Percentiles rank a stretch among this genome's conserved stretches.
Evolutionary conservation across 2,113 vertebrate species (phyloP).

Genomic region (Lophochroa leadbeateri): DNA sequence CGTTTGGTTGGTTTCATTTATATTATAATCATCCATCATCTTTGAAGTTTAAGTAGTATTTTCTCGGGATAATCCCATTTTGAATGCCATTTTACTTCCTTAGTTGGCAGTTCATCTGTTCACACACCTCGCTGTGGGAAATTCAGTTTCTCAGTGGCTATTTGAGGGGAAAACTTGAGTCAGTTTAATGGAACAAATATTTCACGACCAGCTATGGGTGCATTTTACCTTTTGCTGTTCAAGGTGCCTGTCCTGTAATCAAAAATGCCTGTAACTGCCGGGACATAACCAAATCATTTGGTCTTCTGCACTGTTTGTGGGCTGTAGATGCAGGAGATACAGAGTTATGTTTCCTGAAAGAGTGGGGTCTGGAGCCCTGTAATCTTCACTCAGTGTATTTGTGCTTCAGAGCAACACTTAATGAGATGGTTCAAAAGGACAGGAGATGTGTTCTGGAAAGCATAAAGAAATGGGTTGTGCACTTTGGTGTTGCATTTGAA

Average conservation of each 20-base stretch:
- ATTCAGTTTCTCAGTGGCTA: not conserved
- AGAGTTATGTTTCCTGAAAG: not conserved
- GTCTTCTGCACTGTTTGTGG: not conserved
- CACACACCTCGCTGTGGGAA: not conserved
- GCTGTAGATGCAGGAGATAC: not conserved
- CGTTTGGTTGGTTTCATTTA: not conserved
- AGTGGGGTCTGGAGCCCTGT: not conserved
- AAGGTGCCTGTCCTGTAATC: not conserved
- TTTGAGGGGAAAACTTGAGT: not conserved
- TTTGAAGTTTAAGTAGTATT: not conserved
- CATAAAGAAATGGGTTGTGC: not conserved
- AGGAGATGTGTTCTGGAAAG: slow-evolving; percentile 5
- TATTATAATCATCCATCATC: not conserved
- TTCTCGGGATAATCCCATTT: not conserved
- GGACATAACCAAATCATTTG: not conserved
- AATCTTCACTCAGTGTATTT: rapidly evolving
- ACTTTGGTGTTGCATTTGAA: slow-evolving; percentile 23
- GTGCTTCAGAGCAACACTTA: not conserved
- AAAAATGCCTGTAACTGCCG: not conserved
- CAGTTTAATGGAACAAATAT: not conserved
- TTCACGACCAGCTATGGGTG: not conserved
- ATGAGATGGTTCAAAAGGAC: not conserved
- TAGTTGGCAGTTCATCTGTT: not conserved
- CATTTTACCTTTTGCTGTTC: not conserved
- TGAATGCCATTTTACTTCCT: not conserved